Conservation (phyloP, 1,140 invertebrate species). For the Saccostrea cuccullata region DNA sequence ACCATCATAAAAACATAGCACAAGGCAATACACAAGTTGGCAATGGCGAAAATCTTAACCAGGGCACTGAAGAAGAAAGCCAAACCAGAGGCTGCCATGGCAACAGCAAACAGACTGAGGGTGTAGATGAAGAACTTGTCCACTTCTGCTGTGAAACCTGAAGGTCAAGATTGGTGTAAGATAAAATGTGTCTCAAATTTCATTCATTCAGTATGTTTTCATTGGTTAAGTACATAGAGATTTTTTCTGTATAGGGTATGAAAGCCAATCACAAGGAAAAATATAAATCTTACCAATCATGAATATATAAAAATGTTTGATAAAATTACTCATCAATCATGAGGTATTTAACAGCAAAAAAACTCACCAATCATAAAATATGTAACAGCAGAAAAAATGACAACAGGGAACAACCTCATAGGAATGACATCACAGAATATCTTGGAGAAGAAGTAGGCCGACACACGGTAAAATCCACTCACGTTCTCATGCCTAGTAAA, state of each 20-base stretch:
- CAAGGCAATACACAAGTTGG: slow-evolving; percentile 74
- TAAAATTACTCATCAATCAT: no score
- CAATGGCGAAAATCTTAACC: slow-evolving; percentile 73
- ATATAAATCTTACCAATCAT: slow-evolving; percentile 75
- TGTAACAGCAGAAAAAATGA: slow-evolving; percentile 71
- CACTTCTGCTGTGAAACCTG: slow-evolving; percentile 69
- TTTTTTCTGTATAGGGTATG: no score
- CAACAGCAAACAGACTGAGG: slow-evolving; percentile 70
- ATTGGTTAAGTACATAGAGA: no score
- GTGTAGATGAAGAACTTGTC: slow-evolving; percentile 74
- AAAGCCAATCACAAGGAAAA: no score
- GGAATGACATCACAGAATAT: slow-evolving; percentile 78
- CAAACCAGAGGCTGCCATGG: slow-evolving; percentile 71
- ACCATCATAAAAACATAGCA: slow-evolving; percentile 78
- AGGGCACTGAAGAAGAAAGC: slow-evolving; percentile 75
- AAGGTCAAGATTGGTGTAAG: slow-evolving; percentile 20
- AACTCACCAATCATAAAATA: slow-evolving; percentile 78
- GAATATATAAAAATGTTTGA: no score
- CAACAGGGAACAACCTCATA: slow-evolving; percentile 72
- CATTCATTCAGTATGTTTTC: no score
- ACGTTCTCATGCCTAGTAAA: slow-evolving; percentile 77
- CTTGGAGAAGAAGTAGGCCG: slow-evolving; percentile 77
- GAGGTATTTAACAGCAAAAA: neutral
- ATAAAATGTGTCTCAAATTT: neutral
- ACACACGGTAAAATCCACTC: slow-evolving; percentile 78